phyloP scores from a whole-genome alignment of 2,888 invertebrate genomes.

The Stenoptilia bipunctidactyla region DNA sequence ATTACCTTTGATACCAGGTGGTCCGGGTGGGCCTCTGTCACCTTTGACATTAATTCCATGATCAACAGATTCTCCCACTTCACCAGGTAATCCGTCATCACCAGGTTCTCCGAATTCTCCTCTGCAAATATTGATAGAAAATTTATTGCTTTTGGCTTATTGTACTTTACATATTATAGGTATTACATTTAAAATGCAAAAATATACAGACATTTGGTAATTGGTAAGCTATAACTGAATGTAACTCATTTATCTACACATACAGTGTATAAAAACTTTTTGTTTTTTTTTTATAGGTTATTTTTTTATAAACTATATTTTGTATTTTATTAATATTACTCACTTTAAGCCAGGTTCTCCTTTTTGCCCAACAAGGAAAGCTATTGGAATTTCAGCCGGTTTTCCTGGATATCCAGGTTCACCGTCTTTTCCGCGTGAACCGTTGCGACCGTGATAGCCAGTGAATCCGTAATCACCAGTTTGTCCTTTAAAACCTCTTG shows the following conservation, averaged over 20 bases:
- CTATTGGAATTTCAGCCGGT: slow-evolving; percentile 37
- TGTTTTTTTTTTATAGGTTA: too few relatives aligned
- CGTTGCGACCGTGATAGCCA: slow-evolving; percentile 59
- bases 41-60: slow-evolving; percentile 45
- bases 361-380: slow-evolving; percentile 50
- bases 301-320: too few relatives aligned
- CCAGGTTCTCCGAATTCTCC: slow-evolving; percentile 58
- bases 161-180: too few relatives aligned
- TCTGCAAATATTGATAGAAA: too few relatives aligned
- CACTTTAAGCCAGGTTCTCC: slow-evolving; percentile 59
- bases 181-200: too few relatives aligned
- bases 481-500: slow-evolving; percentile 35
- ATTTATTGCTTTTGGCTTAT: too few relatives aligned
- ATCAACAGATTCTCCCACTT: slow-evolving; percentile 37
- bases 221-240: too few relatives aligned
- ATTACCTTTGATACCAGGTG: slow-evolving; percentile 39
- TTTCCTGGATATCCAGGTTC: slow-evolving; percentile 62
- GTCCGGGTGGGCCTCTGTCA: slow-evolving; percentile 49
- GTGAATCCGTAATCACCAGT: slow-evolving; percentile 55
- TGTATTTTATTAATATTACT: too few relatives aligned
- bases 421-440: slow-evolving; percentile 65
- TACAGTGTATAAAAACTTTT: too few relatives aligned
- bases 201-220: too few relatives aligned
- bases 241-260: too few relatives aligned
- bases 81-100: slow-evolving; percentile 44